Conservation (phyloP, 2,113 vertebrate genomes). For the Calcarius ornatus region DNA sequence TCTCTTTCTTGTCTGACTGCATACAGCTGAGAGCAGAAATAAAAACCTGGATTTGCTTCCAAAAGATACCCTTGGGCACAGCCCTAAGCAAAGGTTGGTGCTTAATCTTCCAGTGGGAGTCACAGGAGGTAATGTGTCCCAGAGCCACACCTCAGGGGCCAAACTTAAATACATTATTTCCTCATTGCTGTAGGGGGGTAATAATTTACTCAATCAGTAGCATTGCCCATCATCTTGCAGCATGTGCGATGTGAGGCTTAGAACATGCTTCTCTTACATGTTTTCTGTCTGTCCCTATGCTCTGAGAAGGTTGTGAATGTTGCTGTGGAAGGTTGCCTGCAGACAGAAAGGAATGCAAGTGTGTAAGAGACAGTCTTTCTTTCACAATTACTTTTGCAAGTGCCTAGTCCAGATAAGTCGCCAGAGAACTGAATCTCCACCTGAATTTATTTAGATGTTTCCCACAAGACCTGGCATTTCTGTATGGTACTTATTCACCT, state of each 20-base stretch:
- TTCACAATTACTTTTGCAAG: background rate
- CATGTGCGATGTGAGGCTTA: background rate
- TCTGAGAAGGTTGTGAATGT: background rate
- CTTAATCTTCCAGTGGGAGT: background rate
- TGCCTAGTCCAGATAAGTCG: background rate
- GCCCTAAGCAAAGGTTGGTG: conserved; percentile 43
- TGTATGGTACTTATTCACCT: background rate
- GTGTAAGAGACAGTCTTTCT: background rate
- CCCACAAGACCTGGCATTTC: background rate
- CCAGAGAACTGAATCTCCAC: background rate
- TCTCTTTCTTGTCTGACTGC: background rate
- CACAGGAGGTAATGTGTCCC: background rate
- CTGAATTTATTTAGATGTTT: background rate
- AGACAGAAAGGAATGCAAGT: background rate
- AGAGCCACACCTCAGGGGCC: conserved; percentile 15
- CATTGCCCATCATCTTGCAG: background rate
- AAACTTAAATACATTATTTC: background rate
- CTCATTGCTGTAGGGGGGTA: conserved; percentile 44
- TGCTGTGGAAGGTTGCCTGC: background rate
- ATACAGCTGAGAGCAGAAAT: background rate
- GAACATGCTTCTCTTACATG: background rate
- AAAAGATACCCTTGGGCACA: background rate
- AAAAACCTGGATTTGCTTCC: background rate
- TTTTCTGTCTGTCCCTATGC: background rate
- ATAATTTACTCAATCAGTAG: conserved; percentile 13